Conservation (phyloP, 2,113 vertebrate species). For the Salvelinus fontinalis region DNA sequence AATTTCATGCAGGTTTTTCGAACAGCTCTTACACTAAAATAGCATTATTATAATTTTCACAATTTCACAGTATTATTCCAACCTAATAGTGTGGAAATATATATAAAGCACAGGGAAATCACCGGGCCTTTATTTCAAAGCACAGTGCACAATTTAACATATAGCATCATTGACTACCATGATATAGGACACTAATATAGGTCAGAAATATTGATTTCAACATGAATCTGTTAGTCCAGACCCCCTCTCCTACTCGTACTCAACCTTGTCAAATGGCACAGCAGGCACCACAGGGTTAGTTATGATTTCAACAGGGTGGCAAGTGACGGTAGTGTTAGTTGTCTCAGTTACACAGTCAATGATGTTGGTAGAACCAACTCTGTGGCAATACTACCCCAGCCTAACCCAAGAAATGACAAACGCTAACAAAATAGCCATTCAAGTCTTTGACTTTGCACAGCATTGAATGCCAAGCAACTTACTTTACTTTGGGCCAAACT, state of each 20-base stretch:
- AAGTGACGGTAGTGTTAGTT: background rate
- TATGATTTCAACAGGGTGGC: too few species aligned
- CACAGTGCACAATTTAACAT: background rate
- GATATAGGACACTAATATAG: background rate
- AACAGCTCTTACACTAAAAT: too few species aligned
- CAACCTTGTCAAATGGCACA: background rate
- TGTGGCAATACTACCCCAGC: background rate
- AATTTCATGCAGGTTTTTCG: too few species aligned
- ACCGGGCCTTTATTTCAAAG: background rate
- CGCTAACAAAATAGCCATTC: too few species aligned
- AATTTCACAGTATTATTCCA: too few species aligned
- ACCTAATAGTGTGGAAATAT: too few species aligned
- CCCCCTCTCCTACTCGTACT: background rate
- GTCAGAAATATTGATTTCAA: background rate
- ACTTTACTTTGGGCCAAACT: too few species aligned
- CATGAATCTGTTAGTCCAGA: background rate
- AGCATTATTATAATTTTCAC: too few species aligned
- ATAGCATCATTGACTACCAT: background rate
- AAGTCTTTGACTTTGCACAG: too few species aligned
- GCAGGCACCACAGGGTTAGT: background rate
- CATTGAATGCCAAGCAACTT: too few species aligned
- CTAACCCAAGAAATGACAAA: background rate
- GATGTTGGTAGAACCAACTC: background rate
- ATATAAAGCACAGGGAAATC: background rate
- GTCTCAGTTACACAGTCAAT: slow-evolving; percentile 2